These are phyloP conservation scores for Ecliptopera silaceata DNA, from an alignment of 2,888 invertebrate species.

Conservation along the genomic window DNA sequence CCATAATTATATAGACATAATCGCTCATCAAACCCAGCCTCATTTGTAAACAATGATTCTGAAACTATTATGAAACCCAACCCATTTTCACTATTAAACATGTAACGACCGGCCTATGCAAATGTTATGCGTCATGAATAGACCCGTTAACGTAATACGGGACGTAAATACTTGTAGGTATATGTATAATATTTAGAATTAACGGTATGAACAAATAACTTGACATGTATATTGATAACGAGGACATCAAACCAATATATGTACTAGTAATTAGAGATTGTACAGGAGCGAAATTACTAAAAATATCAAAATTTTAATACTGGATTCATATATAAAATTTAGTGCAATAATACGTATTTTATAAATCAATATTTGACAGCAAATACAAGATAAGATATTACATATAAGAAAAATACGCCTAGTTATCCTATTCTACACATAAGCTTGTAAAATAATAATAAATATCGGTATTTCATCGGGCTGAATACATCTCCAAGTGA, in stretches of 20 bases:
- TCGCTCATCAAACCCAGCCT: not conserved
- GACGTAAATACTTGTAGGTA: conserved; percentile 11
- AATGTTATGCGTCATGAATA: conserved; percentile 39
- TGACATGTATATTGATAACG: not conserved
- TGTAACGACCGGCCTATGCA: conserved; percentile 50
- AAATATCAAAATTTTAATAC: no score
- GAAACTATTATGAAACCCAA: conserved; percentile 36
- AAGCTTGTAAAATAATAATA: not conserved
- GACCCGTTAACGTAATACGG: conserved; percentile 22
- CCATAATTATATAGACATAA: not conserved
- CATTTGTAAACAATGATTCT: conserved; percentile 15
- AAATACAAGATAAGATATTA: no score
- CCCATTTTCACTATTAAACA: conserved; percentile 24
- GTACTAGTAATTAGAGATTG: not conserved
- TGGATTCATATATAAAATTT: no score
- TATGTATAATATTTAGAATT: not conserved
- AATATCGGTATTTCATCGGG: no score
- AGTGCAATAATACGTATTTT: no score
- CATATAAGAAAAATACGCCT: no score
- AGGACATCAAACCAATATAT: not conserved
- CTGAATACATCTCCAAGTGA: no score
- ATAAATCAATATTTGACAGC: no score
- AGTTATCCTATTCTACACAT: no score
- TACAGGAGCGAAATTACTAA: no score
- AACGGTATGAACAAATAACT: not conserved